Conservation (phyloP, 1,140 invertebrate genomes). For the Ctenoplectra terminalis region DNA sequence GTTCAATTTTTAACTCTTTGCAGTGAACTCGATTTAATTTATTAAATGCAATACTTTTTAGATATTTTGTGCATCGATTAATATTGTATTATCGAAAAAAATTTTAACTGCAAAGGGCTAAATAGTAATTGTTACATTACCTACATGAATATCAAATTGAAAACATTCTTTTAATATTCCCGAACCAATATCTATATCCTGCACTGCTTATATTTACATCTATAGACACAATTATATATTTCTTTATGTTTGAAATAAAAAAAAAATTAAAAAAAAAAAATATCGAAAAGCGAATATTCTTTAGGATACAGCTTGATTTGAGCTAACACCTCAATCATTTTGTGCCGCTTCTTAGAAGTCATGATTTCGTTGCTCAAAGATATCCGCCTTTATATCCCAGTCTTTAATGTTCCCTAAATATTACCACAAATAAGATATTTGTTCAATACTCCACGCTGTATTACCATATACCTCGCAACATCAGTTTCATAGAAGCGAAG, state of each 20-base stretch:
- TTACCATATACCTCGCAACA: not conserved
- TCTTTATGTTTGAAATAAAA: not conserved
- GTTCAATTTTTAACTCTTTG: not conserved
- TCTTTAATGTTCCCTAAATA: conserved; percentile 46
- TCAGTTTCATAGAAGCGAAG: not conserved
- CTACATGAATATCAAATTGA: not conserved
- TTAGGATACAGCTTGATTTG: not conserved
- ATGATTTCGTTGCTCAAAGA: conserved; percentile 63
- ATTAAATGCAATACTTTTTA: too few species aligned
- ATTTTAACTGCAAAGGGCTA: not conserved
- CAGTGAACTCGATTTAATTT: not conserved
- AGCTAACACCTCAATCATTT: not conserved
- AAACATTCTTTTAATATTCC: not conserved
- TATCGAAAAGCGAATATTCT: not conserved
- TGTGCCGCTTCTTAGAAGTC: not conserved
- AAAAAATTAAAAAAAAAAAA: too few species aligned
- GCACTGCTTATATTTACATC: not conserved
- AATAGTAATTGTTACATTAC: not conserved
- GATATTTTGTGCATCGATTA: too few species aligned
- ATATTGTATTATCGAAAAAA: not conserved
- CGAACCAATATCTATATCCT: not conserved
- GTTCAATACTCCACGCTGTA: not conserved
- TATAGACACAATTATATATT: not conserved
- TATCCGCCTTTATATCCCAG: conserved; percentile 13
- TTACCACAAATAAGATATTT: conserved; percentile 41